Evolutionary conservation across 2,797 vertebrate species (phyloP).

Genomic region (Enteromius viviparus): DNA sequence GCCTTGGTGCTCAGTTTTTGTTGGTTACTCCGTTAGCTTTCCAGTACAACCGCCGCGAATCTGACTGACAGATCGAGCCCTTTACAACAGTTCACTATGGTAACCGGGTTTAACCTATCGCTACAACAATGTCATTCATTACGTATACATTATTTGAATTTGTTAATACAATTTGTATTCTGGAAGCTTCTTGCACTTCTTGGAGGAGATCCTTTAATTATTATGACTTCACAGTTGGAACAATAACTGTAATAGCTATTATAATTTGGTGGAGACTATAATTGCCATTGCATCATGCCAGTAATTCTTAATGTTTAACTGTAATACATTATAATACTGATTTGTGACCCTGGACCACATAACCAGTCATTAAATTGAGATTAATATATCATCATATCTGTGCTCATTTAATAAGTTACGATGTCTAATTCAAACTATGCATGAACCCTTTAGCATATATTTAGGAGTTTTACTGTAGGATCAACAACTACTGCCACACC

Average conservation of each 20-base stretch:
- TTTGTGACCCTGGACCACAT: background rate
- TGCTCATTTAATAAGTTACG: background rate
- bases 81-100: conserved; percentile 10
- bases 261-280: conserved; percentile 13
- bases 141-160: too few species aligned
- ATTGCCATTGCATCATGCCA: background rate
- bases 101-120: background rate
- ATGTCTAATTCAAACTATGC: background rate
- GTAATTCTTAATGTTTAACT: background rate
- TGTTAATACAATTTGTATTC: background rate
- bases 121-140: background rate
- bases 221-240: background rate
- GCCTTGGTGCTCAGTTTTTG: background rate
- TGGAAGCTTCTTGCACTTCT: background rate
- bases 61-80: conserved; percentile 15
- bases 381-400: too few species aligned
- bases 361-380: too few species aligned
- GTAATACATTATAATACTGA: background rate
- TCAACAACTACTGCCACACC: background rate
- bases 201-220: conserved; percentile 1
- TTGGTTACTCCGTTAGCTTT: background rate
- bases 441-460: background rate
- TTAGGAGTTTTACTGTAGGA: background rate
- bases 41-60: conserved; percentile 18
- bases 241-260: background rate